Base-by-base conservation (phyloP, 1,140 invertebrate species). In the Atta texana region DNA sequence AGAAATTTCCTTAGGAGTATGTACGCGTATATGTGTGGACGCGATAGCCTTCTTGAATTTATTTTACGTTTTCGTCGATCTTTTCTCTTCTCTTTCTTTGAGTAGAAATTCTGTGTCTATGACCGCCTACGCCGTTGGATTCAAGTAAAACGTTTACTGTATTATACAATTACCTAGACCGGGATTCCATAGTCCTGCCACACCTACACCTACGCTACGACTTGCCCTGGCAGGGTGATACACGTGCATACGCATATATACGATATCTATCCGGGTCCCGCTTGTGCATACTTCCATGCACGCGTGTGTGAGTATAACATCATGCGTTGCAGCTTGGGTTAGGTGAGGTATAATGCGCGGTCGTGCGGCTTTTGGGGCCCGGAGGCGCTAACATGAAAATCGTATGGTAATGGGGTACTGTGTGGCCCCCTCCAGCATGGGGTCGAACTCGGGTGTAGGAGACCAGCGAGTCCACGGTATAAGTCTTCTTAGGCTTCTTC, bases 361-460 rank as follows among this genome's bases (percentile, higher is more conserved):
- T 94, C 92, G 93, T 93, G 92, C 90, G 88, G 91, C 90, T 93
- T 94, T 93, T 57, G 91, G 89, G 90, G 88, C 93, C 93, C 91
- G 93, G 89, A 92, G 94, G 93, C 93, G 94, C 92, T 92, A 94
- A 94, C 93, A 93, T 94, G 92, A 93, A 93, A 93, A 93, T 93
- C 91, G 92, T 94, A 94, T 94, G 94, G 92, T 94, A 94, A 94
- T 94, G 86, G 91, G 92, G 89, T 89, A 90, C 87, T n/a, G 55
- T 89, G 88, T 92, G 92, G 92, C 89, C 93, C 80, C 80, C 87
- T 89, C 81, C 74, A 85, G 85, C 81, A 59, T 63, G 90, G 81
- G 89, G 86, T 92, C 92, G 91, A 87, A 87, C 39, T 61, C 80
- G 85, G 63, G 90, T 88, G 90, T 87, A 85, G 87, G 86, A 91